Evolutionary conservation across 2,888 invertebrate species (phyloP), one percentile per base, ranked within the genome.

Genomic region (Calliphora vomitoria): DNA sequence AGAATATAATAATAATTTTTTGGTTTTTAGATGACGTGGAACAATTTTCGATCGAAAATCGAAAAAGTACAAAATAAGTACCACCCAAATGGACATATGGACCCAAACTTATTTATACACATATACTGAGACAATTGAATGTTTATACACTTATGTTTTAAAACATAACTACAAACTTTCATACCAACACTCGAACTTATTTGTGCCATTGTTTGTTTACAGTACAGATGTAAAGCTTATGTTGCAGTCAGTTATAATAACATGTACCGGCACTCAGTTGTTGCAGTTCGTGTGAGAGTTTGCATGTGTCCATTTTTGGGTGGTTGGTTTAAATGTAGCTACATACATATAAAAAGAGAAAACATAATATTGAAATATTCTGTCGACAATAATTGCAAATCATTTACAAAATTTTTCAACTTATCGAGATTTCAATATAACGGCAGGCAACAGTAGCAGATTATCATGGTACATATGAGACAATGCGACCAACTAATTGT

Each of bases 331-430:
- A 25, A 35, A n/a, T 55, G 13, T n/a, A 53, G 3, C 18, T 20
- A 41, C 31, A 50, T 20, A 41, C 31, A 50, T n/a, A 4, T 10
- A 53, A 35, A 44, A 66, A 64, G 66, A 76, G 44, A 60, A 62
- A 60, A 58, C 10, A 85, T 72, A 82, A 69, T 85, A 85, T 76
- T 80, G 80, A 85, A 88, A 88, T 82, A 80, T 80, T 64, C 55
- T 85, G 58, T 75, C 62, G 81, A 64, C 78, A 79, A 75, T 80
- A 82, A 87, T 79, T 85, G 85, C 64, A 85, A 79, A 80, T 79
- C 82, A 85, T 85, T 87, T 79, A 81, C 60, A 44, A 75, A 78
- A 68, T 68, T 75, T 68, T 62, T 53, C 13, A 25, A 79, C 25
- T 47, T 78, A 66, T 62, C 44, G 60, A 78, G 55, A 74, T 84